These are phyloP conservation scores for Thysanoteuthis rhombus DNA, from an alignment of 2,888 invertebrate species.

Conservation along the genomic window DNA sequence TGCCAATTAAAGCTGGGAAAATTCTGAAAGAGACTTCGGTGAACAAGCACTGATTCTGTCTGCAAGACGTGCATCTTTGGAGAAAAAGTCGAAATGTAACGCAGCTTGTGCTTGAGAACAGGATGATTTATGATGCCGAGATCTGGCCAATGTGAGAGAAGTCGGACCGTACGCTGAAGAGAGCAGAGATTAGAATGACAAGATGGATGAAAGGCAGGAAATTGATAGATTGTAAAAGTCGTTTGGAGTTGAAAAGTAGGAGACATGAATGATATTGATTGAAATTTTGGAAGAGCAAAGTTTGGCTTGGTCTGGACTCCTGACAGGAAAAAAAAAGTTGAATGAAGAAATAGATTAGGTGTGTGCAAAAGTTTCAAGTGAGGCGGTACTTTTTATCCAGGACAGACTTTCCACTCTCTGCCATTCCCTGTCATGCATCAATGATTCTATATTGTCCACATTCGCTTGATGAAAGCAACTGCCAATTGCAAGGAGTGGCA, in stretches of 20 bases:
- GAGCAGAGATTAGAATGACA: neutral
- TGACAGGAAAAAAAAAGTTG: neutral
- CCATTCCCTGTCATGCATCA: too few relatives aligned
- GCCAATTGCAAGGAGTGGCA: too few relatives aligned
- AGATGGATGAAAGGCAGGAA: neutral
- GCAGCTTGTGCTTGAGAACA: neutral
- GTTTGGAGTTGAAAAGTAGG: neutral
- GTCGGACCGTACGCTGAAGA: neutral
- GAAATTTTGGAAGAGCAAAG: neutral
- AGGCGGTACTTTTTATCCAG: too few relatives aligned
- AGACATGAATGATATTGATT: conserved; percentile 12
- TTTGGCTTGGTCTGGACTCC: neutral
- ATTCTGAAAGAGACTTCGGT: too few relatives aligned
- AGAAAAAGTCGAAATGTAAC: neutral
- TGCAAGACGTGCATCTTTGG: neutral
- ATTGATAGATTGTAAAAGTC: neutral
- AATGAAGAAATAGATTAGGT: too few relatives aligned
- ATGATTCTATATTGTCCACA: too few relatives aligned
- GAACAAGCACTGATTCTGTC: neutral
- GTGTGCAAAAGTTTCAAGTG: too few relatives aligned
- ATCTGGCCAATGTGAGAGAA: neutral
- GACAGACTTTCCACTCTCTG: too few relatives aligned
- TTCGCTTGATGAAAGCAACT: too few relatives aligned
- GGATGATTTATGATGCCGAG: neutral
- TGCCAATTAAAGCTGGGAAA: too few relatives aligned